These are phyloP conservation scores for Synergus gifuensis DNA, from an alignment of 2,888 invertebrate species.

Conservation along the genomic window DNA sequence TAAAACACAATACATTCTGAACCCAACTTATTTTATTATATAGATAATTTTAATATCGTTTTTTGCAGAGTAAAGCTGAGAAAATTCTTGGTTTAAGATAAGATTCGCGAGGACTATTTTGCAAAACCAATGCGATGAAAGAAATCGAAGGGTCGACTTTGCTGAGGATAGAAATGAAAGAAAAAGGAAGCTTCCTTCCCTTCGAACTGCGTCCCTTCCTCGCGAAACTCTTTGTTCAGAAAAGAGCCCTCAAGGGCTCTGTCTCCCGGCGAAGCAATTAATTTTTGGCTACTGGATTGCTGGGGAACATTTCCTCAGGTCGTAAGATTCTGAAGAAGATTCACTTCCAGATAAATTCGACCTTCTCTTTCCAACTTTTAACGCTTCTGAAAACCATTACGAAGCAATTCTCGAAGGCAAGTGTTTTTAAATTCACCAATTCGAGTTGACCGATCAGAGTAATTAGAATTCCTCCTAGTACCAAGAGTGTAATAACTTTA, in stretches of 20 bases:
- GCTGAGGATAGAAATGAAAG: conserved; percentile 47
- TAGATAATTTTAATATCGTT: too few species aligned
- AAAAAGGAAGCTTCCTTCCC: conserved; percentile 46
- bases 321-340: conserved; percentile 25
- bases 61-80: neutral
- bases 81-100: conserved; percentile 29
- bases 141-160: conserved; percentile 55
- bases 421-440: conserved; percentile 12
- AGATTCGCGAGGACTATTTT: conserved; percentile 44
- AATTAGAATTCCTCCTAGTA: neutral
- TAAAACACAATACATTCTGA: too few species aligned
- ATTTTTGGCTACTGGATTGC: conserved; percentile 53
- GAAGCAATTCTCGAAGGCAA: neutral
- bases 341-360: conserved; percentile 4
- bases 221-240: conserved; percentile 57
- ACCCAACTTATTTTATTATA: too few species aligned
- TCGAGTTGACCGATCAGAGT: conserved; percentile 7
- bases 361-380: conserved; percentile 14
- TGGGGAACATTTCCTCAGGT: conserved; percentile 9
- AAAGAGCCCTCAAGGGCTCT: conserved; percentile 50
- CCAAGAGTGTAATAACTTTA: neutral
- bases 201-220: conserved; percentile 42
- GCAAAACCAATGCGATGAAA: conserved; percentile 54
- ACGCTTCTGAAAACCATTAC: conserved; percentile 4
- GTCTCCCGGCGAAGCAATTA: conserved; percentile 58